Base-by-base conservation (phyloP, 37 sponge, comb jelly and placozoan genomes). In the Aplysina aerophoba region DNA sequence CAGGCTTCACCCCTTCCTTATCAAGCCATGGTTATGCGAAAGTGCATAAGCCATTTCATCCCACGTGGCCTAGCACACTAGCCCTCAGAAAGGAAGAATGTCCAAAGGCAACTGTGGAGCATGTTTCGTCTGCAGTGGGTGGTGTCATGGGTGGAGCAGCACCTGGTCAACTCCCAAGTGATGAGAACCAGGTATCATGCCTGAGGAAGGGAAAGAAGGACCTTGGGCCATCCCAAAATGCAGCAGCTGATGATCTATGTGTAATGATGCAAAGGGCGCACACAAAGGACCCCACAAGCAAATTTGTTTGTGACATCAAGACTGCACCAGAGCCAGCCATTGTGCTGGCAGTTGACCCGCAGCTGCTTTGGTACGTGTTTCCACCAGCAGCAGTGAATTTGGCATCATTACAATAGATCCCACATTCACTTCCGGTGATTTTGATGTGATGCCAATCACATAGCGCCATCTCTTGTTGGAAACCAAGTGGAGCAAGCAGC, bases 261-360 rank as follows among this genome's bases (percentile, higher is more conserved):
- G 68, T 64, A 41, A 68, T 53, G 33, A 36, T 53, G 71, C 69
- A 64, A 13, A 22, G 69, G 72, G 69, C 65, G 30, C 16, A 44
- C 11, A 64, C 84, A 50, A 57, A 67, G 31, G 69, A 50, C 15
- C 84, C 58, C 12, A 24, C 31, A 22, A 27, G 55, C 8, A 73
- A 65, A 25, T 89, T 89, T 36, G 68, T n/a, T 73, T 33, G 86
- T 44, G 90, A 75, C 17, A 80, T 85, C 0, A 75, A 79, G 20
- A 77, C 86, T 36, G 77, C 90, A 22, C 90, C 85, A 53, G 90
- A 85, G 11, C 90, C 90, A 37, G 90, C 90, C 56, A 41, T 89
- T 33, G 86, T 89, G n/a, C 21, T 89, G 38, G 79, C 86, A 4
- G 84, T 83, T 38, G 66, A 89, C 19, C 15, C 24, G 6, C 90